Conservation (phyloP, 2,888 invertebrate species). For the Oconnorella tubifera region DNA sequence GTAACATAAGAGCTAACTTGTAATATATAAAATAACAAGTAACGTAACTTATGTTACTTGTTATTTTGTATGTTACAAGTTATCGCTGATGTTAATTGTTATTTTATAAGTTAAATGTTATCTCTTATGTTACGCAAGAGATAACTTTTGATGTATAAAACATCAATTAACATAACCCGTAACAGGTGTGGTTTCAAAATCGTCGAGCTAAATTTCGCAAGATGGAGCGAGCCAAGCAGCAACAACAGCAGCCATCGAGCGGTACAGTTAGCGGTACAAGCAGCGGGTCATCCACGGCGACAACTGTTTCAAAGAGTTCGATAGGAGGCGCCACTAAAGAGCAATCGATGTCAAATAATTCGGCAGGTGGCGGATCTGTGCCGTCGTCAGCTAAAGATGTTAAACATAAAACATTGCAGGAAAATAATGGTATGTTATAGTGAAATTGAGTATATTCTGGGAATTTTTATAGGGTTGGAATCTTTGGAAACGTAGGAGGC, state of each 20-base stretch:
- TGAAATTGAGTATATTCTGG: too few species aligned
- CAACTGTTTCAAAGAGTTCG: slow-evolving; percentile 1
- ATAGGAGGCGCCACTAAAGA: slow-evolving; percentile 13
- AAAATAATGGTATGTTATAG: neutral
- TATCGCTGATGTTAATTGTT: too few species aligned
- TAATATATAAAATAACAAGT: too few species aligned
- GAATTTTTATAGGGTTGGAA: too few species aligned
- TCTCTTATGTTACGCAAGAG: too few species aligned
- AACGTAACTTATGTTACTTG: too few species aligned
- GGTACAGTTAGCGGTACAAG: neutral
- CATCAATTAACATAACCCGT: neutral
- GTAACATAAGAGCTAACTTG: too few species aligned
- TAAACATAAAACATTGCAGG: neutral
- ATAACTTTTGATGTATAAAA: too few species aligned
- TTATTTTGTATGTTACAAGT: too few species aligned
- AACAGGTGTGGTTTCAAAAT: slow-evolving; percentile 57
- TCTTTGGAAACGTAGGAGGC: too few species aligned
- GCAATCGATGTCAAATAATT: neutral
- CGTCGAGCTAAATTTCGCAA: slow-evolving; percentile 56
- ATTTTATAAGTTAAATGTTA: too few species aligned
- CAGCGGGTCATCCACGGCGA: neutral
- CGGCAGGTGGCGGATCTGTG: neutral
- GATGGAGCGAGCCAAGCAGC: slow-evolving; percentile 55
- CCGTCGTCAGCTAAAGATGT: slow-evolving; percentile 4
- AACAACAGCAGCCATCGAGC: slow-evolving; percentile 37